phyloP scores from a whole-genome alignment of 2,113 vertebrate species.

The Illadopsis cleaveri region DNA sequence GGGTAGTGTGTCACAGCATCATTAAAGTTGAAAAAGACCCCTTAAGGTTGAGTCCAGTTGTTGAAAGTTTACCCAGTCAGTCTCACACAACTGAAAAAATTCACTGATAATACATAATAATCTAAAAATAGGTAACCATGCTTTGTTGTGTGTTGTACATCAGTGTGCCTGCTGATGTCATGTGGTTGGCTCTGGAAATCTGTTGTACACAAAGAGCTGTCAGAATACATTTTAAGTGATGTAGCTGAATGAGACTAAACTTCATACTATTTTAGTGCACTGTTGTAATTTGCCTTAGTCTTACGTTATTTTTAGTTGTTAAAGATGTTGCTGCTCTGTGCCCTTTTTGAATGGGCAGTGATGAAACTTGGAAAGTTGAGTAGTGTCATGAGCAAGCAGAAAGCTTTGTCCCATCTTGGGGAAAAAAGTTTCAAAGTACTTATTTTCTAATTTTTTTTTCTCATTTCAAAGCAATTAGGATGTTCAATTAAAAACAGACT shows the following conservation, averaged over 20 bases:
- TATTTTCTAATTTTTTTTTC: neutral
- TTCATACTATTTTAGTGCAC: neutral
- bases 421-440: neutral
- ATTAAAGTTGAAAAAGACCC: neutral
- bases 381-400: neutral
- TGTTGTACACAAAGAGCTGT: neutral
- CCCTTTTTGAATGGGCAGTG: neutral
- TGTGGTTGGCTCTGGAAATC: neutral
- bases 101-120: rapidly evolving
- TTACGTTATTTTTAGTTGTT: neutral
- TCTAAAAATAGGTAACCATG: neutral
- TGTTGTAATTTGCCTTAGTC: neutral
- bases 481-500: neutral
- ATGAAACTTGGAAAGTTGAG: neutral
- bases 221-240: neutral
- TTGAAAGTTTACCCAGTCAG: neutral
- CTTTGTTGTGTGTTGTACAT: neutral
- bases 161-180: neutral
- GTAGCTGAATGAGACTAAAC: neutral
- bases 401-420: neutral
- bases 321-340: neutral
- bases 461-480: neutral
- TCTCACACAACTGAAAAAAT: neutral
- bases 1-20: neutral
- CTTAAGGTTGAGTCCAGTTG: neutral